These are phyloP conservation scores for Sialis lutaria DNA, from an alignment of 2,888 invertebrate genomes.

Conservation along the genomic window DNA sequence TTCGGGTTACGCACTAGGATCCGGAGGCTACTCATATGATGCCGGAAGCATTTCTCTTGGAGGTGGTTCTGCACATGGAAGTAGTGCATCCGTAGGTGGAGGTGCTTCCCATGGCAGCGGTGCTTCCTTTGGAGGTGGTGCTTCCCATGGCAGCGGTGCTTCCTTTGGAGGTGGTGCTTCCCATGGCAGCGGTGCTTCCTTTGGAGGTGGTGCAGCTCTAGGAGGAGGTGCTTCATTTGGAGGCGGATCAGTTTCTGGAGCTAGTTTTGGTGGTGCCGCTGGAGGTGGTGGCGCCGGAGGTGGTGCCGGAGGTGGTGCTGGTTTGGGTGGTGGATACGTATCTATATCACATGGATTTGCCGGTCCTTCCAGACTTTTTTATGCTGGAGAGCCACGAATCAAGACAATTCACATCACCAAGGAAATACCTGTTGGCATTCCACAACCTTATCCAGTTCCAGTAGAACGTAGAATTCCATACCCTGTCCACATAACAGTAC, in stretches of 20 bases:
- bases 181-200: conserved; percentile 11
- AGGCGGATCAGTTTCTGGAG: conserved; percentile 9
- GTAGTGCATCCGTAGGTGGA: conserved; percentile 7
- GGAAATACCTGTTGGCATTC: conserved; percentile 10
- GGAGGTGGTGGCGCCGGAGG: conserved; percentile 5
- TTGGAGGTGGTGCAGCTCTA: conserved; percentile 11
- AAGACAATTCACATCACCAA: conserved; percentile 16
- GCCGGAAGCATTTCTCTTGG: conserved; percentile 7
- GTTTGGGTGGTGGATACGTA: neutral
- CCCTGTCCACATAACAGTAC: conserved; percentile 15
- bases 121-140: conserved; percentile 7
- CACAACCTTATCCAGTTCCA: conserved; percentile 8
- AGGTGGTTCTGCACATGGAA: conserved; percentile 4
- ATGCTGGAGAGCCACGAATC: conserved; percentile 12
- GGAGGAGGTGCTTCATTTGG: conserved; percentile 11
- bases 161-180: conserved; percentile 3
- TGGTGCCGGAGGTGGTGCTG: conserved; percentile 2
- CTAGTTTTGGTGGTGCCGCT: conserved; percentile 8
- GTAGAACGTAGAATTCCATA: conserved; percentile 9
- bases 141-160: conserved; percentile 7
- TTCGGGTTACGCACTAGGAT: neutral
- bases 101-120: conserved; percentile 7
- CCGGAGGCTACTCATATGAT: conserved; percentile 7
- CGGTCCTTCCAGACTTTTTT: conserved; percentile 6
- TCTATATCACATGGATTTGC: neutral